phyloP scores from a whole-genome alignment of 1,140 invertebrate species.

The Pseudomyrmex gracilis region DNA sequence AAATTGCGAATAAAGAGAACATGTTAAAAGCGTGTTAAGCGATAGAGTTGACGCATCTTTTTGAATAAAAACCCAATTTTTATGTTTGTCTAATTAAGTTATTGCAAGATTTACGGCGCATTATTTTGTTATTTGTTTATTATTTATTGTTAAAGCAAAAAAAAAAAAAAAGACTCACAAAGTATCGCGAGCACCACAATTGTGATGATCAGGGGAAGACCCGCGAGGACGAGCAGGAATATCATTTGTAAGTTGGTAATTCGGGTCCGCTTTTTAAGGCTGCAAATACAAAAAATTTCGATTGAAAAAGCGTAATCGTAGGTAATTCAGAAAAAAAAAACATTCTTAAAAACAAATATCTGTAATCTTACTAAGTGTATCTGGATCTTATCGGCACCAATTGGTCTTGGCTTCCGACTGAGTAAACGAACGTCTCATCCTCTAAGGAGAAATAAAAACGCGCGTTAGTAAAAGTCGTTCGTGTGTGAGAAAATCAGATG shows the following conservation, averaged over 20 bases:
- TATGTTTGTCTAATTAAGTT: neutral
- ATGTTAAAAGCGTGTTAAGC: neutral
- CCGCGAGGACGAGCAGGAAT: slow-evolving; percentile 58
- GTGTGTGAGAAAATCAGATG: neutral
- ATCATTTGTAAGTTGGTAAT: slow-evolving; percentile 56
- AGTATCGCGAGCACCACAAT: slow-evolving; percentile 72
- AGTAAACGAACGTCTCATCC: slow-evolving; percentile 74
- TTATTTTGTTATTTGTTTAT: neutral
- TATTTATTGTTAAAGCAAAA: neutral
- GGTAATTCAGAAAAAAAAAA: no score
- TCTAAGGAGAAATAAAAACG: slow-evolving; percentile 30
- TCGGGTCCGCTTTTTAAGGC: slow-evolving; percentile 71
- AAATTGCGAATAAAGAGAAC: slow-evolving; percentile 21
- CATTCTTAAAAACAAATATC: neutral
- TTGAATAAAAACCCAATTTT: no score
- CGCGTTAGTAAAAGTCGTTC: neutral
- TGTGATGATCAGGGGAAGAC: slow-evolving; percentile 51
- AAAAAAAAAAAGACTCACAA: slow-evolving; percentile 72
- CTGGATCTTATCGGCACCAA: slow-evolving; percentile 80
- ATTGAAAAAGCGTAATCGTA: neutral
- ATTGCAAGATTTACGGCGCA: neutral
- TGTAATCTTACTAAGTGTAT: slow-evolving; percentile 76
- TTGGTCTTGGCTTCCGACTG: slow-evolving; percentile 77
- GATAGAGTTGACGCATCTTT: slow-evolving; percentile 8
- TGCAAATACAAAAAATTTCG: slow-evolving; percentile 58